phyloP scores from a whole-genome alignment of 1,140 invertebrate species.

The Pogonognathellus flavescens region DNA sequence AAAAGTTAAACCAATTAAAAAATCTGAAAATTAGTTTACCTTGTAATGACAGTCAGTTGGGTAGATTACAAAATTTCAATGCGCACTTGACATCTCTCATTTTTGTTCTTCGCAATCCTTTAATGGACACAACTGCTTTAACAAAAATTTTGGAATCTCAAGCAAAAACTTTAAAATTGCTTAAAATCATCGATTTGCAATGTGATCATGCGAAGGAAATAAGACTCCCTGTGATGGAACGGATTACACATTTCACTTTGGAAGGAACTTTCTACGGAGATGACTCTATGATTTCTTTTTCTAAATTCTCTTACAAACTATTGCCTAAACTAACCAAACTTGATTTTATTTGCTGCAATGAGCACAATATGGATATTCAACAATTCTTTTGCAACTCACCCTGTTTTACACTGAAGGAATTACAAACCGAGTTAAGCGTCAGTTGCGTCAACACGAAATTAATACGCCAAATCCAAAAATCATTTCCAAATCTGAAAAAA shows the following conservation, averaged over 20 bases:
- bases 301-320: not conserved
- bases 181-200: conserved; percentile 35
- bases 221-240: not conserved
- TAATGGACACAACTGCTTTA: not conserved
- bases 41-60: not conserved
- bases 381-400: not conserved
- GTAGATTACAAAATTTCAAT: not conserved
- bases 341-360: not conserved
- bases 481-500: conserved; percentile 4
- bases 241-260: not conserved
- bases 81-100: not conserved
- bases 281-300: not conserved
- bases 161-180: not conserved
- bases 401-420: not conserved
- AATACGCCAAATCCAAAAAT: not conserved
- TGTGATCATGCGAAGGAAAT: not conserved
- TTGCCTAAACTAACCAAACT: not conserved
- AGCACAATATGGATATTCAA: not conserved
- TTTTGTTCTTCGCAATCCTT: conserved; percentile 1
- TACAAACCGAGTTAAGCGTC: not conserved
- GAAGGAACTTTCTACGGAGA: conserved; percentile 32
- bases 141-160: not conserved
- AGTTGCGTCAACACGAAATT: not conserved
- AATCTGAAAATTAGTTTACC: conserved; percentile 31
- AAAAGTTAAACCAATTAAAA: not conserved